Base-by-base conservation (phyloP, 1,140 invertebrate genomes). In the Caenorhabditis remanei region DNA sequence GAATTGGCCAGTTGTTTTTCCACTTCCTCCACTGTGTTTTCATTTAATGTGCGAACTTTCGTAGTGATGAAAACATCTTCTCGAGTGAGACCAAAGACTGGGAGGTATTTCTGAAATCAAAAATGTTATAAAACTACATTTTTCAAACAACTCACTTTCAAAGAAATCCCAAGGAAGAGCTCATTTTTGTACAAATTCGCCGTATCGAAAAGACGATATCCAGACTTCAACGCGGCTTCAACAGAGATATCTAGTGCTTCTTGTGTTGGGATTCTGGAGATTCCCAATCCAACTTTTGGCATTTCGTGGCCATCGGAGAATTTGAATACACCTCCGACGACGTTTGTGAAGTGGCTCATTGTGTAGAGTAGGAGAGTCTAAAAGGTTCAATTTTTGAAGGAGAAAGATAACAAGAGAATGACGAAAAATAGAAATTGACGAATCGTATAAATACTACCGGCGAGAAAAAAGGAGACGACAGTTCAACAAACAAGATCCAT, bases 11-110 rank as follows among this genome's bases (percentile, higher is more conserved):
- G 43, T 48, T 48, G 79, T 67, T 71, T 83, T 46, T 84, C 48
- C 16, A 82, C 46, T 48, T 71, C 40, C 21, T 58, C 86, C 6
- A 56, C 63, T 8, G 86, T 82, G 40, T 87, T 82, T 2, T 56
- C 86, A 55, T 87, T 82, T 1, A 63, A 8, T 24, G 82, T 84
- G 0, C 75, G 79, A 24, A 87, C 83, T 93, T 95, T 95, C 19
- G 94, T 95, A 43, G 95, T 94, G 53, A 95, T 92, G 75, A 93
- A 93, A 9, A 94, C 84, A 24, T 93, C 94, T 84, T 93, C 90
- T 65, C 93, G 88, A 84, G 91, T 93, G 9, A 93, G 84, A 19
- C 89, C 90, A 7, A 92, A 92, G 24, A 90, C 90, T 16, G 91
- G 85, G 14, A 94, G 88, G 89, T 91, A 93, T 19, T 92, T 88